phyloP scores from a whole-genome alignment of 2,113 vertebrate species.

The Crocuta crocuta region DNA sequence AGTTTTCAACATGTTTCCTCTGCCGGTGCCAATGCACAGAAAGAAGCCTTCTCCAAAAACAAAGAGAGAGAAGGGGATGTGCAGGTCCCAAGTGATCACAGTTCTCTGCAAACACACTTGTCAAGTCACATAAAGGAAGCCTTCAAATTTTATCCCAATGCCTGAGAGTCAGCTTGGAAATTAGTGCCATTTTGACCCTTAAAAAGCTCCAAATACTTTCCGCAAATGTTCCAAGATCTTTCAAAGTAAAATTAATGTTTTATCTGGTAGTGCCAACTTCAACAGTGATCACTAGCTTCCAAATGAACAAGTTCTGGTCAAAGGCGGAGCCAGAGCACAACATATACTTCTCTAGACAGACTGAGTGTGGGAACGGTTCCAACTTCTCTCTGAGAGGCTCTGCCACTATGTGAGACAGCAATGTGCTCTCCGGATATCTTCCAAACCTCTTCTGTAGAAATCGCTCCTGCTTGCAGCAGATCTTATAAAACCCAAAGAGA shows the following conservation, averaged over 20 bases:
- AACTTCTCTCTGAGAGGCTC: neutral
- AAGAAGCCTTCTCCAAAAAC: neutral
- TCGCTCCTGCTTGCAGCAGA: neutral
- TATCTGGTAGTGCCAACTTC: neutral
- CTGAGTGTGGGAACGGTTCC: rapidly evolving
- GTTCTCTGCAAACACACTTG: neutral
- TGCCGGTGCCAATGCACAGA: neutral
- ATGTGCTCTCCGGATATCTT: neutral
- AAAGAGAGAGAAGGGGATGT: no score
- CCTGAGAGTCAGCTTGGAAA: neutral
- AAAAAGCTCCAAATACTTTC: neutral
- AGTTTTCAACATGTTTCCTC: neutral
- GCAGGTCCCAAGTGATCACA: no score
- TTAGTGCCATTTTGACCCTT: neutral
- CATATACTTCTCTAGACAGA: neutral
- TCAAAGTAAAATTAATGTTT: neutral
- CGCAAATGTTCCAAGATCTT: neutral
- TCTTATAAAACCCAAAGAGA: neutral
- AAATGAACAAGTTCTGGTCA: neutral
- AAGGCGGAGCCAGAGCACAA: neutral
- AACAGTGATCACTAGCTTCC: neutral
- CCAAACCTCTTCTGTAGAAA: neutral
- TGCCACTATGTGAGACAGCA: neutral
- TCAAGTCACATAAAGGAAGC: neutral
- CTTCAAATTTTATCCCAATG: neutral